Conservation (phyloP, 2,888 invertebrate genomes). For the Protophormia terraenovae region DNA sequence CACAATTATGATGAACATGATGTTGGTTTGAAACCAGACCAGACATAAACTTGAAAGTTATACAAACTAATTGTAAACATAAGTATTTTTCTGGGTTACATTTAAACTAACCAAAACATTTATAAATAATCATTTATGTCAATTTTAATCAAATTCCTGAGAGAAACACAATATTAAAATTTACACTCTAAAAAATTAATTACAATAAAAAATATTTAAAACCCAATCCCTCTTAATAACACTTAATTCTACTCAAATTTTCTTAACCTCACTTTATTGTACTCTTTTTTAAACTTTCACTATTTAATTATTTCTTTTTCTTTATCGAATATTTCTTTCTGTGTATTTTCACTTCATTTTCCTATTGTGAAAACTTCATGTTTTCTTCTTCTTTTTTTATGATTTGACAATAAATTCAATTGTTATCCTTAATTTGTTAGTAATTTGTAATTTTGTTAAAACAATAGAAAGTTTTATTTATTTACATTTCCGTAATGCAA, state of each 20-base stretch:
- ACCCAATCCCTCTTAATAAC: too few relatives aligned
- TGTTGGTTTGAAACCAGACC: not conserved
- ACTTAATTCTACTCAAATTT: not conserved
- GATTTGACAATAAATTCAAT: conserved; percentile 55
- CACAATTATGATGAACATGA: conserved; percentile 33
- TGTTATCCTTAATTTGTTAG: conserved; percentile 57
- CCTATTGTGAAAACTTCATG: conserved; percentile 1
- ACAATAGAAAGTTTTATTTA: conserved; percentile 35
- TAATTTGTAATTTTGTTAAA: conserved; percentile 65
- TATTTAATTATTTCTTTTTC: not conserved
- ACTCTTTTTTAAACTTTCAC: not conserved
- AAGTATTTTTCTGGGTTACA: not conserved
- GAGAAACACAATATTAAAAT: too few relatives aligned
- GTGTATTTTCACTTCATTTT: not conserved
- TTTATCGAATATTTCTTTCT: not conserved
- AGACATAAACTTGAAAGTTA: conserved; percentile 47
- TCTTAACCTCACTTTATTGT: too few relatives aligned
- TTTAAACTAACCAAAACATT: not conserved
- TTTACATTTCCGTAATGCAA: not conserved
- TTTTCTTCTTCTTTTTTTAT: conserved; percentile 18
- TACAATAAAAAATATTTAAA: too few relatives aligned
- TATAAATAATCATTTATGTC: conserved; percentile 31
- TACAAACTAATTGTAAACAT: conserved; percentile 46
- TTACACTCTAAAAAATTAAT: not conserved
- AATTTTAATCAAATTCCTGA: conserved; percentile 41